Conservation (phyloP, 1,140 invertebrate genomes). For the Cherax destructor region DNA sequence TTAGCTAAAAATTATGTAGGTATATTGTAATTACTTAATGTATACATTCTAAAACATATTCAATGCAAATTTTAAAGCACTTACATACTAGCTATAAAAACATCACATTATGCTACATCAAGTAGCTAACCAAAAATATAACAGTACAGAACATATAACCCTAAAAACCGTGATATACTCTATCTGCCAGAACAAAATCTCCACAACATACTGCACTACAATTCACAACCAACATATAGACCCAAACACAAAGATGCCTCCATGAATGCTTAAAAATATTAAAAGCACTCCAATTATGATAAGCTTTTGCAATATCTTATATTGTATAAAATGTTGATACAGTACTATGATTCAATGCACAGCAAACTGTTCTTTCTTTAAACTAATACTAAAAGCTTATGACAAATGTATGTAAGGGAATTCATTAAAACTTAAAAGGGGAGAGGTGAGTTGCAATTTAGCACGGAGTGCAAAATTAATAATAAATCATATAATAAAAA, state of each 20-base stretch:
- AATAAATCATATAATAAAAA: conserved; percentile 23
- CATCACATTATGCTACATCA: conserved; percentile 14
- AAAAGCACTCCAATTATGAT: neutral
- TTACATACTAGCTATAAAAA: conserved; percentile 37
- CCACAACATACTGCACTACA: conserved; percentile 17
- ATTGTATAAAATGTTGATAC: neutral
- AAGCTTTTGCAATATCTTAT: neutral
- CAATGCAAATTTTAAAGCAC: conserved; percentile 19
- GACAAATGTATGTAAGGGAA: neutral
- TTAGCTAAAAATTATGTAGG: conserved; percentile 17
- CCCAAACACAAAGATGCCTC: conserved; percentile 13
- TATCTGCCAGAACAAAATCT: conserved; percentile 20
- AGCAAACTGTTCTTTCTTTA: neutral
- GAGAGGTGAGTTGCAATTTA: conserved; percentile 15
- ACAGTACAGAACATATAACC: neutral
- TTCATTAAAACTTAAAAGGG: conserved; percentile 10
- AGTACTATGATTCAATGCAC: neutral
- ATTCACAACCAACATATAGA: conserved; percentile 35
- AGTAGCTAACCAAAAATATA: neutral
- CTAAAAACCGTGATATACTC: conserved; percentile 6
- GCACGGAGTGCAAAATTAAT: neutral
- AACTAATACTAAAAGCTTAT: conserved; percentile 6
- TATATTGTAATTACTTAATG: neutral
- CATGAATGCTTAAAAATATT: neutral
- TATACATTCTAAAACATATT: conserved; percentile 49